A percentile compares a stretch with the other conserved stretches of the same genome.
These are phyloP conservation scores for Pangasius sanitwongsei DNA, from an alignment of 2,797 vertebrate genomes.

Conservation along the genomic window DNA sequence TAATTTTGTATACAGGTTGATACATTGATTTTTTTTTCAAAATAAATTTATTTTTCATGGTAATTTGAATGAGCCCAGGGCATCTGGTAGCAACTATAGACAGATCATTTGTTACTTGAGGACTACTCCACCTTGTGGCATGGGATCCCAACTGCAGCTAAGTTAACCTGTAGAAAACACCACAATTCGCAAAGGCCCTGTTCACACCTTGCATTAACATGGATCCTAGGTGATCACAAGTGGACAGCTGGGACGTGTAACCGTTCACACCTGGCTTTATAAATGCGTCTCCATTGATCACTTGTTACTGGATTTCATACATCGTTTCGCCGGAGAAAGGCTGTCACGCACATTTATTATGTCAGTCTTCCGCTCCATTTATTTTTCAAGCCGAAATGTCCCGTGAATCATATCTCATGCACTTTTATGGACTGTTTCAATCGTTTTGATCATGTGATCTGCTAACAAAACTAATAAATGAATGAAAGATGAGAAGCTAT, in stretches of 20 bases:
- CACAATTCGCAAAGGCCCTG: neutral
- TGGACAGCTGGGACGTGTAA: neutral
- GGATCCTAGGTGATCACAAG: neutral
- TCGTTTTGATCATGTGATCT: too few species aligned
- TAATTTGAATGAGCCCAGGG: neutral
- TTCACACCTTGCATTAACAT: neutral
- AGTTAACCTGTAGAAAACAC: neutral
- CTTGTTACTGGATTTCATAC: neutral
- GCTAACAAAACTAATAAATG: neutral
- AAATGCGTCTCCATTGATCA: neutral
- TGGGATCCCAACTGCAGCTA: slow-evolving; percentile 34
- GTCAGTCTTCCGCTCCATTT: neutral
- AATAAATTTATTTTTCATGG: neutral
- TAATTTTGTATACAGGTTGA: neutral
- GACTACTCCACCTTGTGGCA: slow-evolving; percentile 55
- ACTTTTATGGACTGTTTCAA: neutral
- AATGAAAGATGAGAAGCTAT: neutral
- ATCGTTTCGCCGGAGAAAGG: neutral
- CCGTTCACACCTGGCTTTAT: neutral
- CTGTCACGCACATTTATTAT: neutral
- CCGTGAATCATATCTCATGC: too few species aligned
- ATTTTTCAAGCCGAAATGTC: neutral
- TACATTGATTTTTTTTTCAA: neutral
- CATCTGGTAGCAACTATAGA: neutral
- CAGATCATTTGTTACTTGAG: slow-evolving; percentile 19